Evolutionary conservation across 1,140 invertebrate species (phyloP).

Genomic region (Ips typographus): DNA sequence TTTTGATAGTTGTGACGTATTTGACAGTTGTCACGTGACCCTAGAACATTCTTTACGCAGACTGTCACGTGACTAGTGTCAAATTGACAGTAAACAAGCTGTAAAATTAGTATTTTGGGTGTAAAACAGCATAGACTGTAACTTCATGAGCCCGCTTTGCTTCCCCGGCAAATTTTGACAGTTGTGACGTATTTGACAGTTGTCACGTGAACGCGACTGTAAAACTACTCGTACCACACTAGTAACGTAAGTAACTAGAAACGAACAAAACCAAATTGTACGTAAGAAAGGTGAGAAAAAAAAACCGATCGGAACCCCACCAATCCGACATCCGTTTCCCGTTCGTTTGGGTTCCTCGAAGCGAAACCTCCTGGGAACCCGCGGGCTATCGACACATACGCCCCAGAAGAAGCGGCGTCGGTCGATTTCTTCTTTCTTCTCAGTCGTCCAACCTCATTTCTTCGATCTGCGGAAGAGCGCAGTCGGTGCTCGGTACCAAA

Average conservation of each 20-base stretch:
- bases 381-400: neutral
- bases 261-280: neutral
- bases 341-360: constrained; percentile 3
- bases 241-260: neutral
- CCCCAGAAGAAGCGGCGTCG: neutral
- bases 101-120: too few relatives aligned
- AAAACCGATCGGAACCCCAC: neutral
- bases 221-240: too few relatives aligned
- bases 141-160: too few relatives aligned
- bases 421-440: constrained; percentile 31
- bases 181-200: too few relatives aligned
- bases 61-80: too few relatives aligned
- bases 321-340: constrained; percentile 2
- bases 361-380: constrained; percentile 21
- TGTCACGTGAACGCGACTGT: too few relatives aligned
- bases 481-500: constrained; percentile 2
- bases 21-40: too few relatives aligned
- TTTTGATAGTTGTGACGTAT: too few relatives aligned
- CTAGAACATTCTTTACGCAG: too few relatives aligned
- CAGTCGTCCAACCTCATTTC: constrained; percentile 31
- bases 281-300: neutral
- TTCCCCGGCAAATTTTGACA: too few relatives aligned
- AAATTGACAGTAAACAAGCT: too few relatives aligned
- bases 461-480: constrained; percentile 17
- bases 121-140: too few relatives aligned